Conservation (phyloP, 2,888 invertebrate genomes). For the Cosmia trapezina region DNA sequence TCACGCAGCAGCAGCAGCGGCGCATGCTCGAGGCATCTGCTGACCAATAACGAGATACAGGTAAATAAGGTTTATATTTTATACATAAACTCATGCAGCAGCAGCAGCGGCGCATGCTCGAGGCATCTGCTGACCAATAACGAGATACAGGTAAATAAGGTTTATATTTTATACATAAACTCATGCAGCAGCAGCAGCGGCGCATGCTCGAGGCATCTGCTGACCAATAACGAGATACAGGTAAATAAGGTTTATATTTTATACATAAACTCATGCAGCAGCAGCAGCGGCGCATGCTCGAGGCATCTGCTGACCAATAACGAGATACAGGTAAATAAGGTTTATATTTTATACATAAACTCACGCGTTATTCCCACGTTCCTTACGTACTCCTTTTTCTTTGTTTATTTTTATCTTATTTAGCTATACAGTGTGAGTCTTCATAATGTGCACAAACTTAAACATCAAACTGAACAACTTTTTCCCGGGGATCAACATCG, state of each 20-base stretch:
- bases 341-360: too few relatives aligned
- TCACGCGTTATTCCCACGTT: too few relatives aligned
- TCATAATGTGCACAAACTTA: too few relatives aligned
- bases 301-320: constrained; percentile 92
- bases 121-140: constrained; percentile 92
- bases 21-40: constrained; percentile 90
- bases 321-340: constrained; percentile 92
- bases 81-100: constrained; percentile 89
- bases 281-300: constrained; percentile 87
- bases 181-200: constrained; percentile 89
- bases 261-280: constrained; percentile 89
- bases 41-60: constrained; percentile 93
- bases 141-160: constrained; percentile 92
- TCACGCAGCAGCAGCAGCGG: constrained; percentile 89
- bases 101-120: constrained; percentile 87
- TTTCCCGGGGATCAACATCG: too few relatives aligned
- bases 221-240: constrained; percentile 93
- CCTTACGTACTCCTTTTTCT: too few relatives aligned
- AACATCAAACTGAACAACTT: too few relatives aligned
- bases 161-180: constrained; percentile 52
- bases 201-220: constrained; percentile 90
- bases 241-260: constrained; percentile 75
- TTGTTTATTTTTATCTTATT: too few relatives aligned
- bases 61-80: constrained; percentile 75
- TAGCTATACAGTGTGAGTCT: too few relatives aligned